Conservation (phyloP, 2,113 vertebrate species). For the pig (Sus scrofa) region T2T-Sscrofa CM000829.6:52948001-52948500, state of each 20-base stretch:
- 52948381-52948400: no score
- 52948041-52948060: neutral
- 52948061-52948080: neutral
- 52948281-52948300: neutral
- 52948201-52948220: neutral
- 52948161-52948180: neutral
- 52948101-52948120: neutral
- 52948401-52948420: neutral
- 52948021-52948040: neutral
- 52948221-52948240: neutral
- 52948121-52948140: neutral
- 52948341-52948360: neutral
- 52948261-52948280: neutral
- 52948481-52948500: neutral
- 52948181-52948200: neutral
- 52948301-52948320: neutral
- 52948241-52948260: neutral
- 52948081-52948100: neutral
- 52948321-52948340: neutral
- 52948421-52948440: rapidly evolving
- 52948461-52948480: neutral
- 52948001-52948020: no score
- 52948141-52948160: neutral
- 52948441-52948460: neutral
- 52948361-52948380: neutral